Evolutionary conservation across 2,888 invertebrate genomes (phyloP).

Genomic region (Scaptomyza cyrtandrae): DNA sequence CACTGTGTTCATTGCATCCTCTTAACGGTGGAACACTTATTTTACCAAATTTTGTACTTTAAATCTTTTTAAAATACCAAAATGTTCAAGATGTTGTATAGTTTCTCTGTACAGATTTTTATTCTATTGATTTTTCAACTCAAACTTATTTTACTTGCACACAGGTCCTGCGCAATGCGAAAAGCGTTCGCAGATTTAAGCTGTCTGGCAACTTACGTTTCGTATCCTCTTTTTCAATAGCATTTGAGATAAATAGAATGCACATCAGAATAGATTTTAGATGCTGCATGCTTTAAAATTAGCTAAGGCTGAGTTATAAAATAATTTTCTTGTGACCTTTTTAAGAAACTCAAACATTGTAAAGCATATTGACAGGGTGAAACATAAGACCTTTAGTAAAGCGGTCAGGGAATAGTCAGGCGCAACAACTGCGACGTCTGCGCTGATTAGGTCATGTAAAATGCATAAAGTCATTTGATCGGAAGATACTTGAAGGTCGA

Average conservation of each 20-base stretch:
- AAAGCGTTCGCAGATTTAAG: not conserved
- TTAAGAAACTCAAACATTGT: not conserved
- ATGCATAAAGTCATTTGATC: no score
- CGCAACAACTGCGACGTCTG: no score
- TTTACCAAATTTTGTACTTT: not conserved
- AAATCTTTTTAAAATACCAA: not conserved
- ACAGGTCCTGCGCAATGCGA: conserved; percentile 41
- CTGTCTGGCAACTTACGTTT: conserved; percentile 38
- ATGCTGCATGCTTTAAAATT: no score
- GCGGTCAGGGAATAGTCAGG: no score
- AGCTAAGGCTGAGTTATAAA: no score
- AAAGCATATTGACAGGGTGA: no score
- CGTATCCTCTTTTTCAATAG: not conserved
- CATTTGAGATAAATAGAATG: not conserved
- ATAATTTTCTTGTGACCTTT: not conserved
- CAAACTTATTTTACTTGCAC: not conserved
- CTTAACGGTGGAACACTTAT: not conserved
- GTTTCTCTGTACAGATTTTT: conserved; percentile 5
- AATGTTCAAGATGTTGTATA: not conserved
- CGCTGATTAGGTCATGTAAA: no score
- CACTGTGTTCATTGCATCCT: conserved; percentile 82
- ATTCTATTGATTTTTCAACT: conserved; percentile 45
- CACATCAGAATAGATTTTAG: not conserved
- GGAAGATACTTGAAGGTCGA: no score
- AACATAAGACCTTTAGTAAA: no score